phyloP scores from a whole-genome alignment of 2,113 vertebrate species.

The Chloropsis hardwickii region DNA sequence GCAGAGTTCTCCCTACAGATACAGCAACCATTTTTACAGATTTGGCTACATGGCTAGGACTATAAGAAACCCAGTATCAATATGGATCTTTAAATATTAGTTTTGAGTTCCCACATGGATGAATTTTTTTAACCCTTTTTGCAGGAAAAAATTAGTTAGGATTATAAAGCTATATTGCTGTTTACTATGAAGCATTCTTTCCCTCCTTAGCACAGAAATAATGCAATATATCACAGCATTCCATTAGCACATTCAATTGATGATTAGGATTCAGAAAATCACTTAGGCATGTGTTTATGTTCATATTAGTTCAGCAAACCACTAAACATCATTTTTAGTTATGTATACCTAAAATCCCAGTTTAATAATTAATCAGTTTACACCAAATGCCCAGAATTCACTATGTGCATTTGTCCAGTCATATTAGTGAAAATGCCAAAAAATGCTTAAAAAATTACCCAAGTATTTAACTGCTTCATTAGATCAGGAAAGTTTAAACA shows the following conservation, averaged over 20 bases:
- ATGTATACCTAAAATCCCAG: neutral
- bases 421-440: neutral
- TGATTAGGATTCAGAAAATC: neutral
- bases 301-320: neutral
- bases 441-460: neutral
- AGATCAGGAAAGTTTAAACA: neutral
- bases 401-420: neutral
- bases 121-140: neutral
- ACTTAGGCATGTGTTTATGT: conserved; percentile 4
- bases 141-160: neutral
- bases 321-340: neutral
- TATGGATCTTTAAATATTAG: neutral
- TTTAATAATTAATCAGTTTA: neutral
- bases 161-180: neutral
- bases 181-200: neutral
- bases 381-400: neutral
- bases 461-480: neutral
- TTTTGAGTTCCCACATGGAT: neutral
- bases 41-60: neutral
- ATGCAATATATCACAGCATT: neutral
- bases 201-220: neutral
- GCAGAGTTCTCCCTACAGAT: neutral
- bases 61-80: neutral
- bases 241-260: neutral
- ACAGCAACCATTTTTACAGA: neutral